Conservation (phyloP, 1,140 invertebrate genomes). For the Drosophila fuyamai region DNA sequence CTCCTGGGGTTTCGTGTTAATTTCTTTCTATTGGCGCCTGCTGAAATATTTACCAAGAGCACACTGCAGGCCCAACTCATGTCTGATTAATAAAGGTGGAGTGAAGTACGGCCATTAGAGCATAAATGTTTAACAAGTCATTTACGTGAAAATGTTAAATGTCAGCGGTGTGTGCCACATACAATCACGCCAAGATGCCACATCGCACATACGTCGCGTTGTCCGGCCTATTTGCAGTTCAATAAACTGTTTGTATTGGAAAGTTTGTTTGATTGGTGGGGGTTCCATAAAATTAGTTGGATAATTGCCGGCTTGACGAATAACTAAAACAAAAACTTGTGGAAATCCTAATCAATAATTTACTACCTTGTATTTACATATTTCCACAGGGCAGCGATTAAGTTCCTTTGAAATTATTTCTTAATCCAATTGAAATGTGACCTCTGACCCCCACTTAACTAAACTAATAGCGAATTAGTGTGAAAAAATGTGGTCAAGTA, state of each 20-base stretch:
- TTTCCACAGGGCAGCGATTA: slow-evolving; percentile 25
- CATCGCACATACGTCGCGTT: slow-evolving; percentile 34
- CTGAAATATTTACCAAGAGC: slow-evolving; percentile 69
- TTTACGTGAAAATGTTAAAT: slow-evolving; percentile 67
- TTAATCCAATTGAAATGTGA: slow-evolving; percentile 54
- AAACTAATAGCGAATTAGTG: slow-evolving; percentile 32
- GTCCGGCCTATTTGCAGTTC: slow-evolving; percentile 35
- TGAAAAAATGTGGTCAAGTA: slow-evolving; percentile 4
- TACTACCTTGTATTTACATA: slow-evolving; percentile 27
- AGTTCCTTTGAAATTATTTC: slow-evolving; percentile 40
- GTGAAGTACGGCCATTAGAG: slow-evolving; percentile 37
- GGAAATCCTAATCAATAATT: slow-evolving; percentile 46
- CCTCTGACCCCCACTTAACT: background rate
- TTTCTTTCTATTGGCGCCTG: slow-evolving; percentile 37
- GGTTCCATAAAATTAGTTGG: slow-evolving; percentile 9
- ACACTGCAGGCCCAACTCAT: slow-evolving; percentile 45
- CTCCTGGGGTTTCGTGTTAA: slow-evolving; percentile 26
- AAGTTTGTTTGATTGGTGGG: slow-evolving; percentile 7
- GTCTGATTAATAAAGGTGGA: slow-evolving; percentile 59
- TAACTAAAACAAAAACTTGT: slow-evolving; percentile 8
- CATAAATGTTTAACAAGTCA: slow-evolving; percentile 68
- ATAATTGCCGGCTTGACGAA: slow-evolving; percentile 10
- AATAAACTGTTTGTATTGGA: slow-evolving; percentile 45
- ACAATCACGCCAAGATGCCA: slow-evolving; percentile 28
- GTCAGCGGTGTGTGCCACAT: slow-evolving; percentile 28